A percentile compares a stretch with the other conserved stretches of the same genome.
Conservation (phyloP, 2,113 vertebrate genomes). For the Rostratula benghalensis region DNA sequence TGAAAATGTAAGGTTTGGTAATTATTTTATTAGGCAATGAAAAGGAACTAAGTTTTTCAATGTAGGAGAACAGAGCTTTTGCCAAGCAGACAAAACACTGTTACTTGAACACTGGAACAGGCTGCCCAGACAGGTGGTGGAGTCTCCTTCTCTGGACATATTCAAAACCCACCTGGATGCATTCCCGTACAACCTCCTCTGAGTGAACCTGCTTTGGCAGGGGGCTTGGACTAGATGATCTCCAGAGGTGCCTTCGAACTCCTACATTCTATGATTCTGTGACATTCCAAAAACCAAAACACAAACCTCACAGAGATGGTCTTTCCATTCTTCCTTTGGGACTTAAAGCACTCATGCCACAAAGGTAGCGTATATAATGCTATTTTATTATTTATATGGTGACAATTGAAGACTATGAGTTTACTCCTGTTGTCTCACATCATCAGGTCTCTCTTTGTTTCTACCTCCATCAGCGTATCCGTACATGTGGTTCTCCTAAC, state of each 20-base stretch:
- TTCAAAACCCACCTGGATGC: neutral
- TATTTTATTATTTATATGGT: neutral
- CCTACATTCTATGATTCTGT: neutral
- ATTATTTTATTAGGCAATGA: neutral
- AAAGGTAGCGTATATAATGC: neutral
- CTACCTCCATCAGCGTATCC: neutral
- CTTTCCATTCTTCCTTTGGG: neutral
- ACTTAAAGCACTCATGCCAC: neutral
- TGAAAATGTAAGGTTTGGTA: neutral
- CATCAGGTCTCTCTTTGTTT: neutral
- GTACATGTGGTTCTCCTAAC: neutral
- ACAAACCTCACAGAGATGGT: fast-evolving
- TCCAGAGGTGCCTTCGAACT: neutral
- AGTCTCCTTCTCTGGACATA: neutral
- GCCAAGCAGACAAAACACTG: neutral
- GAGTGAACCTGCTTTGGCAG: neutral
- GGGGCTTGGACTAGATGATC: neutral
- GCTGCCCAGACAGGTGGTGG: neutral
- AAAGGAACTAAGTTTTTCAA: neutral
- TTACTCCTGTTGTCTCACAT: fast-evolving
- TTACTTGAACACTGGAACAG: neutral
- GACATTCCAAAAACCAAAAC: neutral
- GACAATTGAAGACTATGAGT: neutral
- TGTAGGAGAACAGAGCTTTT: neutral
- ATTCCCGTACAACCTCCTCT: neutral